Evolutionary conservation across 2,888 invertebrate species (phyloP), one percentile per base, ranked within the genome.

Genomic region (Notocelia uddmanniana): DNA sequence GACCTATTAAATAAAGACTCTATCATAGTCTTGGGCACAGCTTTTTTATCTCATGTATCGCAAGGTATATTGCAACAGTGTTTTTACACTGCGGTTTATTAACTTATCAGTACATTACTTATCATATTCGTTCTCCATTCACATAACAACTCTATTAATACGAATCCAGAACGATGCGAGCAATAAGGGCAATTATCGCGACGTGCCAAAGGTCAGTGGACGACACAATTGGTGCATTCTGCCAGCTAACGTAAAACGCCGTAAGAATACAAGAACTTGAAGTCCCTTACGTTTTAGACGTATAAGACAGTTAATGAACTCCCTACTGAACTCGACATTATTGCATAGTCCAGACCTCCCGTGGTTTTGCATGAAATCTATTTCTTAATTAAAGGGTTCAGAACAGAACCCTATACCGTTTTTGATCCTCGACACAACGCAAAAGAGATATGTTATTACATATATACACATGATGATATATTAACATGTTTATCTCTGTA

Each of bases 181-280:
- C 69, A 70, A 67, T 67, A 66, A 72, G 67, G 62, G 55, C 55
- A 72, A 72, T 72, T 72, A 72, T 68, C 62, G 50, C 55, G 37
- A 45, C 26, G 68, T 62, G 72, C 48, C 67, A 57, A 48, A 45
- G 72, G 72, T 72, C 72, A 50, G 34, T 45, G 60, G 67, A 60
- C 71, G 67, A 62, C 72, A 66, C 70, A 66, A 70, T 66, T 70
- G 59, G 58, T 59, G 37, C 69, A 63, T 62, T 62, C n/a, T 54
- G 31, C 9, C 10, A 13, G 57, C 23, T 55, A 21, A 54, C 23
- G 52, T 54, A 21, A 54, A 23, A 37, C n/a, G 37, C 37, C 37
- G 23, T 31, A 37, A 37, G n/a, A 31, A 10, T 9, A 52, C 37
- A 64, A 21, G n/a, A n/a, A 45, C 21, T 45, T n/a, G 6, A 45